Percentiles rank a stretch among this genome's conserved stretches.
Evolutionary conservation across 2,797 vertebrate genomes (phyloP).

Genomic region (Lagothrix lagotricha): DNA sequence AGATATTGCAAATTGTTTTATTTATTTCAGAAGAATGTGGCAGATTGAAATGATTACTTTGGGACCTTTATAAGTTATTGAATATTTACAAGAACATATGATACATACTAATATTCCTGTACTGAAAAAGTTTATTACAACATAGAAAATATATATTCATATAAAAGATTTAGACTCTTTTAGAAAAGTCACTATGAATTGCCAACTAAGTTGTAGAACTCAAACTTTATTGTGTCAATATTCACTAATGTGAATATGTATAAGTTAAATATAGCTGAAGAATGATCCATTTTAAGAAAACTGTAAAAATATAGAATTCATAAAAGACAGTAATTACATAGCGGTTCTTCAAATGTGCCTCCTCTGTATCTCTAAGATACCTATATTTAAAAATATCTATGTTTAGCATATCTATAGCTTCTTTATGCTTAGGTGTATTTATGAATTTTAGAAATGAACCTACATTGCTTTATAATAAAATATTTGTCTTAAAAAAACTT

Average conservation of each 20-base stretch:
- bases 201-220: constrained; percentile 28
- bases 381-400: not conserved
- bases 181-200: constrained; percentile 31
- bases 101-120: constrained; percentile 15
- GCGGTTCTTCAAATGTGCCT: not conserved
- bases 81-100: constrained; percentile 48
- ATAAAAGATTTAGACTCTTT: not conserved
- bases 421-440: not conserved
- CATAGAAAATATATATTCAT: constrained; percentile 27
- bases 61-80: constrained; percentile 37
- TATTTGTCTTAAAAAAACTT: not conserved
- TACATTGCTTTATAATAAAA: constrained; percentile 23
- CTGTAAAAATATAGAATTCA: constrained; percentile 4
- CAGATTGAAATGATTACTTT: constrained; percentile 7
- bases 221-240: constrained; percentile 13
- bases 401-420: not conserved
- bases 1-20: constrained; percentile 45
- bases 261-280: constrained; percentile 43
- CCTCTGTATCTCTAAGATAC: not conserved
- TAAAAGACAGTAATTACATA: not conserved
- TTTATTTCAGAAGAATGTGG: constrained; percentile 48
- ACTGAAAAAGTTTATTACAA: constrained; percentile 34
- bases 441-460: not conserved
- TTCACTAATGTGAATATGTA: not conserved
- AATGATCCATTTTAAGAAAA: constrained; percentile 19